A percentile compares a stretch with the other conserved stretches of the same genome.
These are phyloP conservation scores for Noctua pronuba DNA, from an alignment of 2,888 invertebrate genomes.

Conservation along the genomic window DNA sequence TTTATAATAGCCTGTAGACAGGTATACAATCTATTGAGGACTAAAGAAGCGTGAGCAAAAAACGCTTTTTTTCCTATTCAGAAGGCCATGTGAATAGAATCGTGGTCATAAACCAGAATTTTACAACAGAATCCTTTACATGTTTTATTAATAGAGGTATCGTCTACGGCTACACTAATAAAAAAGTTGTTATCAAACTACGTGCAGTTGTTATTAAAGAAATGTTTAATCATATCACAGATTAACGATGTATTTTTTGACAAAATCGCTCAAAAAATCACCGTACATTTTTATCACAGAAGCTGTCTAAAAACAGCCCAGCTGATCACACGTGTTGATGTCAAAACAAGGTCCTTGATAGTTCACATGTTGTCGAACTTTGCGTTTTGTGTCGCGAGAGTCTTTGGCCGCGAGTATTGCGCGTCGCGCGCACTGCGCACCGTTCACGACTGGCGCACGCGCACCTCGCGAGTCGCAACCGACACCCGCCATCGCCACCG, in stretches of 20 bases:
- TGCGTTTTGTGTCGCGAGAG: conserved; percentile 48
- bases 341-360: conserved; percentile 64
- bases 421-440: conserved; percentile 87
- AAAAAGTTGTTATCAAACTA: conserved; percentile 13
- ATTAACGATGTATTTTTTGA: not conserved
- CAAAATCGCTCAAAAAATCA: conserved; percentile 22
- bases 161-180: conserved; percentile 23
- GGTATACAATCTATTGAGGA: conserved; percentile 15
- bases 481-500: conserved; percentile 43
- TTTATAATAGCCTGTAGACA: conserved; percentile 10
- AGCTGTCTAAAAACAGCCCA: conserved; percentile 32
- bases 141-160: not conserved
- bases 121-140: conserved; percentile 7
- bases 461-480: conserved; percentile 26
- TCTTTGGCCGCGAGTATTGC: conserved; percentile 66
- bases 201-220: conserved; percentile 26
- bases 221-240: conserved; percentile 12
- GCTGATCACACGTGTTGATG: conserved; percentile 57
- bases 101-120: conserved; percentile 24
- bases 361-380: conserved; percentile 72
- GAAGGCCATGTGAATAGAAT: conserved; percentile 54
- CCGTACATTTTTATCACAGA: conserved; percentile 42
- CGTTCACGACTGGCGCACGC: conserved; percentile 73
- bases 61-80: conserved; percentile 35
- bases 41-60: conserved; percentile 48